Evolutionary conservation across 2,888 invertebrate species (phyloP).

Genomic region (Cenopis cana): DNA sequence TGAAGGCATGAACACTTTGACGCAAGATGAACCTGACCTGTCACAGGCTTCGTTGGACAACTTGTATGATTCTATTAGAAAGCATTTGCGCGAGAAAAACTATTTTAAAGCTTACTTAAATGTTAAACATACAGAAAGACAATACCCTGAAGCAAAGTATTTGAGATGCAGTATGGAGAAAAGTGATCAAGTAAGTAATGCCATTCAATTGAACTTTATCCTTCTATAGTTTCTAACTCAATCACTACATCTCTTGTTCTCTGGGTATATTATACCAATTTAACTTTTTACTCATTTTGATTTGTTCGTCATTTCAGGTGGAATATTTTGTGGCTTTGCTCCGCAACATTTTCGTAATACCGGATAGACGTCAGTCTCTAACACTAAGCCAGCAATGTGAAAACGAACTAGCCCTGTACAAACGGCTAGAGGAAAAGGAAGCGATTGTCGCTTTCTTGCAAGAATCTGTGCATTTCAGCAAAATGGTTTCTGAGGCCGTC

Average conservation of each 20-base stretch:
- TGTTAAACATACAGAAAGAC: slow-evolving; percentile 77
- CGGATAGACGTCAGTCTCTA: slow-evolving; percentile 64
- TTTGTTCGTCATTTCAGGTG: slow-evolving; percentile 61
- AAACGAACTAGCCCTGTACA: slow-evolving; percentile 75
- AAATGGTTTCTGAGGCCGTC: slow-evolving; percentile 74
- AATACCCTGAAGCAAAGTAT: slow-evolving; percentile 77
- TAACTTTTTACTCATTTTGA: background rate
- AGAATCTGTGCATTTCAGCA: slow-evolving; percentile 85
- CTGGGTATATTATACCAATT: no score
- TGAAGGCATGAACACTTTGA: slow-evolving; percentile 73
- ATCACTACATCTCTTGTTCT: background rate
- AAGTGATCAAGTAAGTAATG: slow-evolving; percentile 73
- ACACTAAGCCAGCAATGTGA: slow-evolving; percentile 73
- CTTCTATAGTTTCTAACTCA: background rate
- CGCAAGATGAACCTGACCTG: slow-evolving; percentile 77
- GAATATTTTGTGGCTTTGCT: slow-evolving; percentile 77
- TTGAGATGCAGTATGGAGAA: slow-evolving; percentile 78
- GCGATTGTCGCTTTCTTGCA: slow-evolving; percentile 89
- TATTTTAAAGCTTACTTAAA: slow-evolving; percentile 83
- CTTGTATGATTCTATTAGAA: slow-evolving; percentile 73
- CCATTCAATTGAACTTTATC: background rate
- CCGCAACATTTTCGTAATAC: slow-evolving; percentile 74
- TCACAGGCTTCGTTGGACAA: slow-evolving; percentile 77
- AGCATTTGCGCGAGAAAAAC: slow-evolving; percentile 75
- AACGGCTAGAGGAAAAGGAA: slow-evolving; percentile 85